Conservation (phyloP, 2,113 vertebrate genomes). For the Cyprinodon brontotheroides region DNA sequence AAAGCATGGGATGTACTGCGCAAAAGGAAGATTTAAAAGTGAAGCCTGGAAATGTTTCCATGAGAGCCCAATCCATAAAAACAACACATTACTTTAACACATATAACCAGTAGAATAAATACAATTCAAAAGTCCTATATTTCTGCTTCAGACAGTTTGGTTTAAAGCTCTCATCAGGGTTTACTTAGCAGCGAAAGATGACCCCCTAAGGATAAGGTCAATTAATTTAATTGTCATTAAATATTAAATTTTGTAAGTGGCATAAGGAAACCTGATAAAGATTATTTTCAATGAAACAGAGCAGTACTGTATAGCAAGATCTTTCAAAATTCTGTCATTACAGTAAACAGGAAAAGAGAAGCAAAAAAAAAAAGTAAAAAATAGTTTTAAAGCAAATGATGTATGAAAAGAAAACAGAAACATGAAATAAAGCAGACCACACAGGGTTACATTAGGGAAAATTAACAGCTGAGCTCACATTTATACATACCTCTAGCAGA, state of each 20-base stretch:
- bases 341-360: background rate
- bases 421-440: background rate
- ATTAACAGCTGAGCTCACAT: background rate
- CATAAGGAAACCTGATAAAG: constrained; percentile 37
- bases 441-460: too few relatives aligned
- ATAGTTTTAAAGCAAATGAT: background rate
- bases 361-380: background rate
- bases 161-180: constrained; percentile 35
- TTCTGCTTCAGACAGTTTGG: background rate
- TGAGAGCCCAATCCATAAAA: constrained; percentile 62
- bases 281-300: background rate
- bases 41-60: constrained; percentile 69
- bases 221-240: constrained; percentile 35
- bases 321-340: background rate
- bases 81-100: constrained; percentile 50
- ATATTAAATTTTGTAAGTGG: constrained; percentile 36
- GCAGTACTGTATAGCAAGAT: background rate
- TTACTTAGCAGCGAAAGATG: constrained; percentile 14
- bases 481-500: background rate
- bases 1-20: constrained; percentile 64
- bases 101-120: constrained; percentile 28
- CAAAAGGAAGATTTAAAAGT: constrained; percentile 74
- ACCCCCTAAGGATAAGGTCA: constrained; percentile 15
- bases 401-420: background rate
- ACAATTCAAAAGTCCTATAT: constrained; percentile 2